phyloP scores from a whole-genome alignment of 2,113 vertebrate genomes.

The Phainopepla nitens region DNA sequence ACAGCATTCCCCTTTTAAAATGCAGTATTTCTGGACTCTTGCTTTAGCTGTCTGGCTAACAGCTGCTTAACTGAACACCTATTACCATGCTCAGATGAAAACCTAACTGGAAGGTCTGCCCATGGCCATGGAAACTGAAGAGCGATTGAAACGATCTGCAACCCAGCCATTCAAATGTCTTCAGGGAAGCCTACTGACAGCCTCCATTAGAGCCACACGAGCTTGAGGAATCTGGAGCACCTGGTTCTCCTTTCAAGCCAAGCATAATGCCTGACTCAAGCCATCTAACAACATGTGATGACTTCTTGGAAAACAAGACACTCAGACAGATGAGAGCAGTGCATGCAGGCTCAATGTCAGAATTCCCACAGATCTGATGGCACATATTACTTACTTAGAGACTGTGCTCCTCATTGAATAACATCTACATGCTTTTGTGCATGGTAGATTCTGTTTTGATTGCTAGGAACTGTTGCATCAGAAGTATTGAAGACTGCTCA shows the following conservation, averaged over 20 bases:
- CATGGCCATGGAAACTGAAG: background rate
- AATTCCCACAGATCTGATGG: background rate
- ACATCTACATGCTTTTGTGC: slow-evolving; percentile 8
- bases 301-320: slow-evolving; percentile 2
- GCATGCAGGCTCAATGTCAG: background rate
- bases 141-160: background rate
- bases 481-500: background rate
- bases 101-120: background rate
- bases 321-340: background rate
- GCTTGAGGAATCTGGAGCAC: slow-evolving; percentile 12
- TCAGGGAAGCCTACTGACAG: background rate
- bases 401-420: background rate
- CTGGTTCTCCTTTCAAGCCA: slow-evolving; percentile 9
- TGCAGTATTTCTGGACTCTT: background rate
- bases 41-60: background rate
- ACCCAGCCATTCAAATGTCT: background rate
- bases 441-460: background rate
- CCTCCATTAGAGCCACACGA: background rate
- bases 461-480: background rate
- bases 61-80: background rate
- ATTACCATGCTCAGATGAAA: background rate
- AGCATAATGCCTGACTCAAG: background rate
- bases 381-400: background rate
- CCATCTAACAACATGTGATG: background rate
- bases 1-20: background rate